phyloP scores from a whole-genome alignment of 2,113 vertebrate genomes.

The Syrmaticus mikado region DNA sequence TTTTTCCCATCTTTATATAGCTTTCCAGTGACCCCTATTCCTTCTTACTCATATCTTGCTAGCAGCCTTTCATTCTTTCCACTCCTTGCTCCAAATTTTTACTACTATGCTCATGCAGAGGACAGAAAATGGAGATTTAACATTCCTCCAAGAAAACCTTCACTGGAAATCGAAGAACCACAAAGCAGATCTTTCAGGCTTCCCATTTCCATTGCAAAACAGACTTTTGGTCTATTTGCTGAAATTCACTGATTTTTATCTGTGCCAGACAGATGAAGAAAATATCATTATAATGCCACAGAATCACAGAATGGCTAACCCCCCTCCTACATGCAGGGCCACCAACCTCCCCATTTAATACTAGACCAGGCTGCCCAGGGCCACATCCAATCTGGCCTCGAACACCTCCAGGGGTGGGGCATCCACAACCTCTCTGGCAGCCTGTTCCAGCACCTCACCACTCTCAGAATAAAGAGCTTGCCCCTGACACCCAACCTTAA shows the following conservation, averaged over 20 bases:
- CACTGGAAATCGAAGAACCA: neutral
- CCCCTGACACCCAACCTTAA: too few species aligned
- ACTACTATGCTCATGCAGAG: neutral
- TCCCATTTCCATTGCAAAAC: neutral
- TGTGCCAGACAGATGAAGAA: neutral
- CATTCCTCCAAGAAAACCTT: neutral
- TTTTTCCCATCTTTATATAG: constrained; percentile 66
- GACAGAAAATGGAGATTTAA: neutral
- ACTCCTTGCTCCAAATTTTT: constrained; percentile 51
- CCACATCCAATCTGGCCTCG: too few species aligned
- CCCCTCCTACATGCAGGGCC: too few species aligned
- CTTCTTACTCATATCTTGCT: constrained; percentile 17
- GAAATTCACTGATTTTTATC: neutral
- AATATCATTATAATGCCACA: neutral
- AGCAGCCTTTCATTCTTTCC: constrained; percentile 59
- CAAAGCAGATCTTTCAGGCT: neutral
- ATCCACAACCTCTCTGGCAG: too few species aligned
- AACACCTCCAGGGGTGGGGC: too few species aligned
- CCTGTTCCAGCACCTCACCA: too few species aligned
- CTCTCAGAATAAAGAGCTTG: too few species aligned
- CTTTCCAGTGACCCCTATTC: constrained; percentile 55
- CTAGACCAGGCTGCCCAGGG: too few species aligned
- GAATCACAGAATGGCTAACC: too few species aligned
- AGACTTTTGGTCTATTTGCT: neutral
- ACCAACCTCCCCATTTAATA: too few species aligned